Percentiles rank a stretch among this genome's conserved stretches.
Conservation (phyloP, 2,888 invertebrate species). For the Embidobia sp. region DNA sequence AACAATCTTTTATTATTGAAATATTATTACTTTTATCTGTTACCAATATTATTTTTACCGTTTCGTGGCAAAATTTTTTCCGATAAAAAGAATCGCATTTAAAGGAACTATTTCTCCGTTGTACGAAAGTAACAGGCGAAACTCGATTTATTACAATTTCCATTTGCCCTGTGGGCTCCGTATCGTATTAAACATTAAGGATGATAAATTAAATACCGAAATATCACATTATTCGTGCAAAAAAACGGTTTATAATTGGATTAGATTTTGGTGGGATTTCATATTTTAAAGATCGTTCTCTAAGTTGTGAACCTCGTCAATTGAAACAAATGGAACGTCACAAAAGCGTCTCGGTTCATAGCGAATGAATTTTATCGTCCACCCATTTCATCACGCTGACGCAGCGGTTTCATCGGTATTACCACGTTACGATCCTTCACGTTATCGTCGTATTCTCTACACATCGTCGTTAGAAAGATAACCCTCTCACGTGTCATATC, state of each 20-base stretch:
- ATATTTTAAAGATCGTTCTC: conserved; percentile 51
- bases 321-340: conserved; percentile 79
- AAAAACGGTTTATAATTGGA: conserved; percentile 43
- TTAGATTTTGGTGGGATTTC: conserved; percentile 44
- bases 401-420: conserved; percentile 73
- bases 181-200: conserved; percentile 4
- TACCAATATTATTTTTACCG: no score
- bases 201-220: conserved; percentile 45
- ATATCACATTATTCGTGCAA: conserved; percentile 26
- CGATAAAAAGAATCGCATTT: no score
- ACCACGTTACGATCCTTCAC: conserved; percentile 72
- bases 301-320: conserved; percentile 65
- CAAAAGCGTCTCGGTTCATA: conserved; percentile 75
- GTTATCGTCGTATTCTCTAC: conserved; percentile 72
- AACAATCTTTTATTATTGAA: no score
- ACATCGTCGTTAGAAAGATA: conserved; percentile 63
- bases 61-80: background rate
- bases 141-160: conserved; percentile 25
- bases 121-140: conserved; percentile 1
- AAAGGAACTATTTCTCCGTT: background rate
- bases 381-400: conserved; percentile 76
- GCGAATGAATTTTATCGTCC: conserved; percentile 75
- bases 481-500: conserved; percentile 63
- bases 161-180: conserved; percentile 7
- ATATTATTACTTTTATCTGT: no score